Conservation (phyloP, 92 coral and sea anemone species). For the Desmophyllum pertusum region DNA sequence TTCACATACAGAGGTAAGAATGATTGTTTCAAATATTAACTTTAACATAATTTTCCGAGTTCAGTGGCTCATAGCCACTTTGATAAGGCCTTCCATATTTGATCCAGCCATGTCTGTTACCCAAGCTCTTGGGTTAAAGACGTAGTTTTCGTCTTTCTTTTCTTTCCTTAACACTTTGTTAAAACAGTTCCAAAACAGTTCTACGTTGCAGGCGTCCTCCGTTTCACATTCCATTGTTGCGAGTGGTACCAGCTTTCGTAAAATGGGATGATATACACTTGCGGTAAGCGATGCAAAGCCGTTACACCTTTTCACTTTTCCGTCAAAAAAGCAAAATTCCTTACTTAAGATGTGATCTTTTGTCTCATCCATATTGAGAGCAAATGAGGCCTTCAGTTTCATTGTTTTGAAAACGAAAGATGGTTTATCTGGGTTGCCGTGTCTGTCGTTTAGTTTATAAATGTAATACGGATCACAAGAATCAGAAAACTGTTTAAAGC, state of each 20-base stretch:
- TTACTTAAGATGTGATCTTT: slow-evolving; percentile 30
- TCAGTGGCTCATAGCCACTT: too few species aligned
- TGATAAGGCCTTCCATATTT: slow-evolving; percentile 64
- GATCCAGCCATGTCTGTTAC: slow-evolving; percentile 62
- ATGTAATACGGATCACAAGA: slow-evolving; percentile 8
- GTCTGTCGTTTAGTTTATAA: slow-evolving; percentile 34
- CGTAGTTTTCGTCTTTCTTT: slow-evolving; percentile 31
- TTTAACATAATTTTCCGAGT: too few species aligned
- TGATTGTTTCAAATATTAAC: too few species aligned
- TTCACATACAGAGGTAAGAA: too few species aligned
- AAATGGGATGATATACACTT: slow-evolving; percentile 44
- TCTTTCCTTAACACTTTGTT: slow-evolving; percentile 53
- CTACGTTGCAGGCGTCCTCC: slow-evolving; percentile 37
- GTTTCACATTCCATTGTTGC: slow-evolving; percentile 56
- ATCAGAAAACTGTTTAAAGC: slow-evolving; percentile 28
- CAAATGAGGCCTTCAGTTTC: slow-evolving; percentile 39
- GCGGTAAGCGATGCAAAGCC: slow-evolving; percentile 58
- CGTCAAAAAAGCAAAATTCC: slow-evolving; percentile 44
- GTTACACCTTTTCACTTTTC: slow-evolving; percentile 57
- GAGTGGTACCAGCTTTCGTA: slow-evolving; percentile 41
- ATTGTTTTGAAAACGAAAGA: slow-evolving; percentile 69
- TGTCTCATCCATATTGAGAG: slow-evolving; percentile 51
- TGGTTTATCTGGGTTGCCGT: slow-evolving; percentile 59
- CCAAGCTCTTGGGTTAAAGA: slow-evolving; percentile 66
- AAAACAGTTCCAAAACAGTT: slow-evolving; percentile 45